Evolutionary conservation across 2,797 vertebrate species (phyloP).

Genomic region (Thunnus albacares): DNA sequence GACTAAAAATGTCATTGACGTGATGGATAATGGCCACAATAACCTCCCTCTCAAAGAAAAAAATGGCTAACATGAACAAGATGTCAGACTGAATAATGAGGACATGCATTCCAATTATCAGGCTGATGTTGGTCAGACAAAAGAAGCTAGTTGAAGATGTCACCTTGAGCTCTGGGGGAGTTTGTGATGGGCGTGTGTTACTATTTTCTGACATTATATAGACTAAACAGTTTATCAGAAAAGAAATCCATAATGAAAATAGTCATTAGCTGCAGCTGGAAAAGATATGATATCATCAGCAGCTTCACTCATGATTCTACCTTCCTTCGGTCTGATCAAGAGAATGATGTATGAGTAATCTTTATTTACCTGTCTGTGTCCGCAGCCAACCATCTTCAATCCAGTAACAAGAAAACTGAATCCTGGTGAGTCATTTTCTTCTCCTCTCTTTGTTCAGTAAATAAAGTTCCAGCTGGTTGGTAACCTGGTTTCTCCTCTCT

Average conservation of each 20-base stretch:
- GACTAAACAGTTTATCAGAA: not conserved
- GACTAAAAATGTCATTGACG: too few species aligned
- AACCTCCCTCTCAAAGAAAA: too few species aligned
- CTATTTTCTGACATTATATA: too few species aligned
- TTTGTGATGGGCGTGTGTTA: not conserved
- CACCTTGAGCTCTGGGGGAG: not conserved
- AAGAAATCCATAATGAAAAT: not conserved
- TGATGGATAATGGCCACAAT: too few species aligned
- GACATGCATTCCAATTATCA: not conserved
- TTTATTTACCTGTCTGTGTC: constrained; percentile 47
- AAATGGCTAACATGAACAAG: too few species aligned
- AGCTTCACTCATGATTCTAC: too few species aligned
- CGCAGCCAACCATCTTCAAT: constrained; percentile 94
- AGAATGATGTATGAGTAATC: not conserved
- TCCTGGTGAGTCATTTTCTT: constrained; percentile 85
- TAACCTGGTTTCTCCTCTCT: not conserved
- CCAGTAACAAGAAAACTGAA: constrained; percentile 85
- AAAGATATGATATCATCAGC: too few species aligned
- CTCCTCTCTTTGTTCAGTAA: constrained; percentile 5
- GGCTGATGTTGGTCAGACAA: not conserved
- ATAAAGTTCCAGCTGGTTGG: not conserved
- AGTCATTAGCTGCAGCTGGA: not conserved
- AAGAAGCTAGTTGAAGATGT: not conserved
- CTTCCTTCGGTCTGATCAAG: not conserved
- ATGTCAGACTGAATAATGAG: too few species aligned